Evolutionary conservation across 2,113 vertebrate genomes (phyloP).

Genomic region (Phrynocephalus versicolor): DNA sequence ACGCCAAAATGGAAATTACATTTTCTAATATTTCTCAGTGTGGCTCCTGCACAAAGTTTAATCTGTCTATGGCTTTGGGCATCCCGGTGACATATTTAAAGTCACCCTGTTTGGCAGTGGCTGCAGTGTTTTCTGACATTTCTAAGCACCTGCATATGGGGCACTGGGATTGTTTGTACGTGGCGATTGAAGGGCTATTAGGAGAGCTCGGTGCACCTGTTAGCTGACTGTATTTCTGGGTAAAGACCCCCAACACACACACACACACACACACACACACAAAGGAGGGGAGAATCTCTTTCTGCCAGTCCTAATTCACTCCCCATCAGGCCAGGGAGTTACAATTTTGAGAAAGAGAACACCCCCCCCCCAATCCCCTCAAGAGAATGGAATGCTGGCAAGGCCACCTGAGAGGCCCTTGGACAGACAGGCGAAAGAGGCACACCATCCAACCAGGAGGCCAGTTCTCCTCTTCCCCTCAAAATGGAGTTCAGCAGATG

Average conservation of each 20-base stretch:
- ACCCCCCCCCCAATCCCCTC: background rate
- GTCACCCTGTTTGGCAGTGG: accelerated
- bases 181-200: background rate
- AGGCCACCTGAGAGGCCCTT: too few relatives aligned
- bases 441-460: too few relatives aligned
- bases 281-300: background rate
- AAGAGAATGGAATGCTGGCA: background rate
- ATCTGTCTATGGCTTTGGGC: accelerated
- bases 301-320: too few relatives aligned
- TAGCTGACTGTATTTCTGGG: background rate
- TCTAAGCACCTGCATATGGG: accelerated
- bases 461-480: too few relatives aligned
- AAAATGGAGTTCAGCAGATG: too few relatives aligned
- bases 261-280: too few relatives aligned
- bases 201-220: accelerated
- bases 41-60: accelerated
- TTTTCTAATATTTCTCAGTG: accelerated
- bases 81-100: accelerated
- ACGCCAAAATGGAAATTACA: background rate
- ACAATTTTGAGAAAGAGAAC: background rate
- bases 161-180: background rate
- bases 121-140: background rate
- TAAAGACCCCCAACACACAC: background rate
- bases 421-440: too few relatives aligned
- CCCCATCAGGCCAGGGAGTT: too few relatives aligned